These are phyloP conservation scores for Sebastes melanostomus DNA, from an alignment of 2,797 vertebrate genomes.

Conservation along the genomic window DNA sequence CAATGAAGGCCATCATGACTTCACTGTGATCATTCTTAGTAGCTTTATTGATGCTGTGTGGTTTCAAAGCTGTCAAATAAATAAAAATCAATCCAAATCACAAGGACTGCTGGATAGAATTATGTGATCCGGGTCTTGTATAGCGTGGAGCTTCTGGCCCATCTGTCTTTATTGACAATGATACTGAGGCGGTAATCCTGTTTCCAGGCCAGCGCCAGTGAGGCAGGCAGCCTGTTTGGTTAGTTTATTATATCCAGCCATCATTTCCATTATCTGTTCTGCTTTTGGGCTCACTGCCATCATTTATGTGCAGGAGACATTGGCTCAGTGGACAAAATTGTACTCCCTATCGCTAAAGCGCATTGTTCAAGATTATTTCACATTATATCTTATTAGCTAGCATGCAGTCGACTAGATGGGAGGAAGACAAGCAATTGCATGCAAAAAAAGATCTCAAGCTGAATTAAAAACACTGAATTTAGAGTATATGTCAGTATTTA, in stretches of 20 bases:
- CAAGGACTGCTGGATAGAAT: conserved; percentile 41
- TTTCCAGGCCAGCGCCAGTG: conserved; percentile 54
- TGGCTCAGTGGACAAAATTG: conserved; percentile 24
- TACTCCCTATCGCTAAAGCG: conserved; percentile 28
- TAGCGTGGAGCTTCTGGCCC: conserved; percentile 28
- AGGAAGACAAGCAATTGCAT: not conserved
- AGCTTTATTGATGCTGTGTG: conserved; percentile 30
- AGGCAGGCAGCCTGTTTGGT: conserved; percentile 39
- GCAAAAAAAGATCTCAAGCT: not conserved
- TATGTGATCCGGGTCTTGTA: conserved; percentile 50
- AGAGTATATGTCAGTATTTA: not conserved
- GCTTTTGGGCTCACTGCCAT: conserved; percentile 40
- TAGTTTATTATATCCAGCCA: conserved; percentile 55
- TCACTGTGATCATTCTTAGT: conserved; percentile 1
- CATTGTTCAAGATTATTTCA: conserved; percentile 38
- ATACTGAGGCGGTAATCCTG: conserved; percentile 57
- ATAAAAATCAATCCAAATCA: conserved; percentile 47
- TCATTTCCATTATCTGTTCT: conserved; percentile 53
- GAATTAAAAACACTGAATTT: not conserved
- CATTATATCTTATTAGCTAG: conserved; percentile 7
- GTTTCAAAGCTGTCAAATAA: conserved; percentile 52
- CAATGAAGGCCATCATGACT: not conserved
- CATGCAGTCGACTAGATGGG: not conserved
- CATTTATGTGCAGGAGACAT: conserved; percentile 28
- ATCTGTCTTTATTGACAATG: conserved; percentile 71